Evolutionary conservation across 2,797 vertebrate species (phyloP).

Genomic region (Siniperca obscura): DNA sequence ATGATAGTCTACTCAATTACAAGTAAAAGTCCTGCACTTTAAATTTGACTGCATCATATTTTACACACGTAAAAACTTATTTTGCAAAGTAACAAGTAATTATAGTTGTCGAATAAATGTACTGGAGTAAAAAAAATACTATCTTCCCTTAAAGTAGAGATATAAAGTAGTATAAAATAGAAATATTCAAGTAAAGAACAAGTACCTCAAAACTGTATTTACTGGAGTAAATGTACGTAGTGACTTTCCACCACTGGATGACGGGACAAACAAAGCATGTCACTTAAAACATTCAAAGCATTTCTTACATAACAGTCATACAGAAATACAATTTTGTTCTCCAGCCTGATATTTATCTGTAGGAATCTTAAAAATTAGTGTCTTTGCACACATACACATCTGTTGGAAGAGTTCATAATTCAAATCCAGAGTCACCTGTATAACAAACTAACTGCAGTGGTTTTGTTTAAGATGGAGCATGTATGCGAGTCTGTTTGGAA

Average conservation of each 20-base stretch:
- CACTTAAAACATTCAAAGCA: background rate
- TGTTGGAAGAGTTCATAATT: background rate
- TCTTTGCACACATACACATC: background rate
- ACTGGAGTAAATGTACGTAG: background rate
- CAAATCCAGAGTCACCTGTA: background rate
- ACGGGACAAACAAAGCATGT: conserved; percentile 11
- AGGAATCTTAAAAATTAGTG: background rate
- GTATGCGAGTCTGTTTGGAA: conserved; percentile 9
- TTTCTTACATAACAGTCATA: background rate
- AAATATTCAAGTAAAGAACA: background rate
- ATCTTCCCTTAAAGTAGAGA: background rate
- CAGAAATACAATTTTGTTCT: background rate
- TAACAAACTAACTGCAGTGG: background rate
- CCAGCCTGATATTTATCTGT: background rate
- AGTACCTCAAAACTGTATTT: background rate
- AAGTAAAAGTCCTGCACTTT: background rate
- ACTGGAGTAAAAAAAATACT: background rate
- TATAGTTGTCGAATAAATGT: background rate
- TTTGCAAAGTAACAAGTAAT: background rate
- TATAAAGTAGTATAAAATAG: background rate
- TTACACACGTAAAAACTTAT: background rate
- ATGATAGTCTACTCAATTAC: background rate
- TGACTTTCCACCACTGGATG: background rate
- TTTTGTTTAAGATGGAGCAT: background rate
- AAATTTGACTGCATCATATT: background rate